phyloP scores from a whole-genome alignment of 2,888 invertebrate genomes.

The Stenodera caucasica region DNA sequence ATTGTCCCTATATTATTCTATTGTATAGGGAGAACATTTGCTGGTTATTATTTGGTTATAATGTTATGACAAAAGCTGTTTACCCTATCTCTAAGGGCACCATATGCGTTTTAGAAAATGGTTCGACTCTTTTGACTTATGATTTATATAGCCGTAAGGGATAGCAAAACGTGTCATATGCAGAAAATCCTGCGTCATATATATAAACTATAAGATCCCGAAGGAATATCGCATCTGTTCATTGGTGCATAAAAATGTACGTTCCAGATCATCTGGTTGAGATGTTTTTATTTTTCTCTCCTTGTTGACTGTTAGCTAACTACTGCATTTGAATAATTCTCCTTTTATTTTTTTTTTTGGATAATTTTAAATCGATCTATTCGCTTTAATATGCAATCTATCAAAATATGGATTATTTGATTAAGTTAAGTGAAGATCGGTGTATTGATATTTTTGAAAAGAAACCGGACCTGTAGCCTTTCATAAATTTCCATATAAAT shows the following conservation, averaged over 20 bases:
- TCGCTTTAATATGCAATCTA: too few species aligned
- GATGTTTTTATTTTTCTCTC: background rate
- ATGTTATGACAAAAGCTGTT: constrained; percentile 25
- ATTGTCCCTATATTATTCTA: background rate
- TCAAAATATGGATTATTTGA: background rate
- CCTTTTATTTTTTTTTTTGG: background rate
- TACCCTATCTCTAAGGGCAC: constrained; percentile 27
- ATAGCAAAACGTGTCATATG: constrained; percentile 22
- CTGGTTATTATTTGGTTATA: constrained; percentile 23
- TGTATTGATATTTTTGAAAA: background rate
- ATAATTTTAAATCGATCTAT: too few species aligned
- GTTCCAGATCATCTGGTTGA: constrained; percentile 15
- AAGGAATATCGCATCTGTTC: constrained; percentile 26
- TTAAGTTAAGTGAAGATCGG: too few species aligned
- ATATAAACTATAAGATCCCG: constrained; percentile 24
- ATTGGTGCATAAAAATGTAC: constrained; percentile 26
- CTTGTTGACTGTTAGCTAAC: background rate
- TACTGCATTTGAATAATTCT: background rate
- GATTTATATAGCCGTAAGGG: constrained; percentile 23
- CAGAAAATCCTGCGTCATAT: constrained; percentile 21
- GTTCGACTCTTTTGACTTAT: constrained; percentile 24
- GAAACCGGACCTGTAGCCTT: background rate
- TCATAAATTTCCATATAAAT: constrained; percentile 43
- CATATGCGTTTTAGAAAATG: constrained; percentile 27
- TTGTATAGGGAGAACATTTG: background rate